Evolutionary conservation across 2,113 vertebrate genomes (phyloP).

Genomic region (Propithecus coquereli): DNA sequence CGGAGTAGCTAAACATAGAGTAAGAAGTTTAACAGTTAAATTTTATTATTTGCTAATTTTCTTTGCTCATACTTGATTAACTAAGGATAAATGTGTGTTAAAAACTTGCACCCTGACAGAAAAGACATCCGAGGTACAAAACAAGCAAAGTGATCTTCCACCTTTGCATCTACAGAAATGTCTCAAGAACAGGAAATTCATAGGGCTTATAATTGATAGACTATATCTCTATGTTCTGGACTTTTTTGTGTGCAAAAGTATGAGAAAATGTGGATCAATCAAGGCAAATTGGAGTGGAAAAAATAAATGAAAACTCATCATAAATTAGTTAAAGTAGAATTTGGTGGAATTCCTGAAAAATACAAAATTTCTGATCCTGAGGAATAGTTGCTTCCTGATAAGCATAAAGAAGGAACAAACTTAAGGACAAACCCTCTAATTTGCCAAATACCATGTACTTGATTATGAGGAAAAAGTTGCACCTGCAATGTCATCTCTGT

Average conservation of each 20-base stretch:
- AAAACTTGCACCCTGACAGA: slow-evolving; percentile 72
- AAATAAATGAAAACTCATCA: slow-evolving; percentile 85
- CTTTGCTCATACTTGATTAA: slow-evolving; percentile 79
- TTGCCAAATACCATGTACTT: background rate
- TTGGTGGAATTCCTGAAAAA: slow-evolving; percentile 82
- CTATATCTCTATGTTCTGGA: slow-evolving; percentile 50
- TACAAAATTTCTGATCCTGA: background rate
- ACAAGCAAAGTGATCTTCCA: slow-evolving; percentile 6
- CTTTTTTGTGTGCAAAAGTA: slow-evolving; percentile 85
- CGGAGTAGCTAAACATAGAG: background rate
- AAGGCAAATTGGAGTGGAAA: slow-evolving; percentile 88
- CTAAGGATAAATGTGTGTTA: slow-evolving; percentile 85
- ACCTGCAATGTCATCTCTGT: background rate
- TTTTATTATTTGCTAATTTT: slow-evolving; percentile 60
- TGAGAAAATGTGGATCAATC: slow-evolving; percentile 90
- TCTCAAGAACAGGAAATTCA: slow-evolving; percentile 30
- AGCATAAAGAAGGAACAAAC: slow-evolving; percentile 74
- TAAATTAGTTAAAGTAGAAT: slow-evolving; percentile 88
- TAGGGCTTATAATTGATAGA: background rate
- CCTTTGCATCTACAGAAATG: slow-evolving; percentile 34
- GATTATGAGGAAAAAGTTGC: slow-evolving; percentile 41
- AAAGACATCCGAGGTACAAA: slow-evolving; percentile 29
- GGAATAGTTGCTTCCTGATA: slow-evolving; percentile 62
- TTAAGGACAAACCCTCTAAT: background rate
- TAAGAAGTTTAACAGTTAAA: slow-evolving; percentile 36